Base-by-base conservation (phyloP, 2,113 vertebrate species). In the Mellivora capensis region DNA sequence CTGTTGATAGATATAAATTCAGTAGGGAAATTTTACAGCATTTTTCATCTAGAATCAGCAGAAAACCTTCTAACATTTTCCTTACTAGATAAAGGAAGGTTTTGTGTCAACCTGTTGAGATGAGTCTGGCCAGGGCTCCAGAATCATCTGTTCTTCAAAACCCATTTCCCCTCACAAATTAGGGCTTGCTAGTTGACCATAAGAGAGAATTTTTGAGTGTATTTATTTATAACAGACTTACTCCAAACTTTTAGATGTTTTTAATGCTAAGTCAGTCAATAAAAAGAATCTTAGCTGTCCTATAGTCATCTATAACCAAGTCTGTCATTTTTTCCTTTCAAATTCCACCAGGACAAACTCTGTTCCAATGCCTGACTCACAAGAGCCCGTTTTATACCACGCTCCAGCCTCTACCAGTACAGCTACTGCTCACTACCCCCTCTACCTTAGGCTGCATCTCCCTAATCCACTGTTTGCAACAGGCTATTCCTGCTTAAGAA, bases 1-100 rank as follows among this genome's bases (percentile, higher is more conserved):
- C 39, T 74, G 5, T 39, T 67, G n/a, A 67, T 23, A 93, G 29
- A 90, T 21, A n/a, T 3, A 39, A 93, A 92, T 86, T 95, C 12
- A 39, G 42, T 44, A 11, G 42, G 39, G 39, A 94, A 81, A 89
- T 67, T 93, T 77, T 86, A 17, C 47, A 86, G 42, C 88, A 98
- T 93, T 94, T 95, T 93, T 84, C 93, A 98, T 98, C 93, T 85
- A 98, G 97, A 97, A 98, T 97, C 96, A 98, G 91, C 96, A 97
- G 87, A 94, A 96, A 85, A 96, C 72, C 67, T 96, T 97, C 96
- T 91, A 94, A 90, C 72, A 85, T 95, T 96, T 95, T 57, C 90
- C 88, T 7, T 8, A 93, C 7, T 44, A n/a, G 59, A 61, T 71
- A 59, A 52, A 72, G 85, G 49, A 97, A 96, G 97, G 93, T 52